Evolutionary conservation across 2,888 invertebrate genomes (phyloP), one percentile per base, ranked within the genome.

Genomic region (Himalopsyche kuldschensis): DNA sequence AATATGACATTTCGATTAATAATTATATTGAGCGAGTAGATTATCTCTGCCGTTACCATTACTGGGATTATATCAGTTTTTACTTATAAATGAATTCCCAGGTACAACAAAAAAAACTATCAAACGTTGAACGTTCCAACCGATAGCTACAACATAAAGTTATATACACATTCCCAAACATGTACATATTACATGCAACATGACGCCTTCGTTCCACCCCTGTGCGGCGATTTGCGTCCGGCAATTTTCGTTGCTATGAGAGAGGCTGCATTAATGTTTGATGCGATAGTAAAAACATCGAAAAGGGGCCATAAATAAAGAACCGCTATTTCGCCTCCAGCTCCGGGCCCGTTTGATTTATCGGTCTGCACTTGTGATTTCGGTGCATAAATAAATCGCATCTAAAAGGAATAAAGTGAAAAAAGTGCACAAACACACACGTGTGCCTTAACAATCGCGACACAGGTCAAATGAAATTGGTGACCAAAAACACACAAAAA

Each of bases 341-440:
- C 55, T 6, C 55, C 63, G 46, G 48, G 24, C 48, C 69, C 47
- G 78, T 78, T 77, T 78, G 82, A 82, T 78, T 82, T 82, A 82
- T 82, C 31, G 77, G 82, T 63, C 82, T 63, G 78, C 78, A 69
- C 77, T 81, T 41, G 82, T 78, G 82, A 82, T 82, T 78, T 30
- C 78, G 35, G 35, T 78, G 82, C 82, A 69, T 55, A 55, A 55
- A 55, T 55, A 55, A 55, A 55, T 55, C 24, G 20, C 55, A 55
- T 55, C 55, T 55, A 55, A 55, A 55, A 55, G 55, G 24, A 55
- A 55, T 55, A 55, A 55, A 55, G 20, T 55, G 55, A 55, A 55
- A 55, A 41, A 55, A 55, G 15, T 24, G 4, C 24, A 55, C 20
- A 55, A 5, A 55, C 20, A 55, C 55, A 55, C 55, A 55, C 55